Conservation (phyloP, 2,113 vertebrate genomes). For the Melanotaenia duboulayi region DNA sequence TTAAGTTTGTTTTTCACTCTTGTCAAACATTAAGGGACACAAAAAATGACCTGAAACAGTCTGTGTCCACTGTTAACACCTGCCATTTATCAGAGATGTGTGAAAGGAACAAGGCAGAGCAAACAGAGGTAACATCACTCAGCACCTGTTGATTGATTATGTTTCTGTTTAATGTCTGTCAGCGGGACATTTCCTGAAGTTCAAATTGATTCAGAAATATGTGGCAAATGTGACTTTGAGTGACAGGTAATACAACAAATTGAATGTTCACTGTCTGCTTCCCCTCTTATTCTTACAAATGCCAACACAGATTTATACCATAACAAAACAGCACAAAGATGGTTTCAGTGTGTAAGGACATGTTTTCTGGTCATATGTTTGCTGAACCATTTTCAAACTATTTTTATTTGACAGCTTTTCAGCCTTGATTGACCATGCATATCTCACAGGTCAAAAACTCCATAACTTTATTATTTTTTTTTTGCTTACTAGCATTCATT, state of each 20-base stretch:
- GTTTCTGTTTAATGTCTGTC: conserved; percentile 41
- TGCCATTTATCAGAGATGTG: conserved; percentile 41
- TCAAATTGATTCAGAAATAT: conserved; percentile 42
- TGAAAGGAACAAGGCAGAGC: conserved; percentile 25
- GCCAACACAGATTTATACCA: not conserved
- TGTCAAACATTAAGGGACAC: not conserved
- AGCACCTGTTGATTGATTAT: conserved; percentile 45
- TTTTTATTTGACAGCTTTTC: not conserved
- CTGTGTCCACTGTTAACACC: not conserved
- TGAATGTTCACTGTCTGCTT: conserved; percentile 31
- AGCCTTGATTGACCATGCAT: not conserved
- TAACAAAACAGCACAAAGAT: not conserved
- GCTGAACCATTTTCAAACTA: not conserved
- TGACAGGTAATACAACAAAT: conserved; percentile 38
- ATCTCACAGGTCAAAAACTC: not conserved
- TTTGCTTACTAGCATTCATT: no score
- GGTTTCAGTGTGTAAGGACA: not conserved
- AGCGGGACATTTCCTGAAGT: conserved; percentile 46
- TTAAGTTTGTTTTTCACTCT: not conserved
- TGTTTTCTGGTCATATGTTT: not conserved
- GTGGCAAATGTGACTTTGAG: conserved; percentile 39
- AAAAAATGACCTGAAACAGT: conserved; percentile 22
- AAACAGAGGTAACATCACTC: conserved; percentile 44
- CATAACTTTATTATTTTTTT: no score
- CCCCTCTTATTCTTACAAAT: conserved; percentile 5